Conservation (phyloP, 2,113 vertebrate species). For the Antechinus stuartii region DNA sequence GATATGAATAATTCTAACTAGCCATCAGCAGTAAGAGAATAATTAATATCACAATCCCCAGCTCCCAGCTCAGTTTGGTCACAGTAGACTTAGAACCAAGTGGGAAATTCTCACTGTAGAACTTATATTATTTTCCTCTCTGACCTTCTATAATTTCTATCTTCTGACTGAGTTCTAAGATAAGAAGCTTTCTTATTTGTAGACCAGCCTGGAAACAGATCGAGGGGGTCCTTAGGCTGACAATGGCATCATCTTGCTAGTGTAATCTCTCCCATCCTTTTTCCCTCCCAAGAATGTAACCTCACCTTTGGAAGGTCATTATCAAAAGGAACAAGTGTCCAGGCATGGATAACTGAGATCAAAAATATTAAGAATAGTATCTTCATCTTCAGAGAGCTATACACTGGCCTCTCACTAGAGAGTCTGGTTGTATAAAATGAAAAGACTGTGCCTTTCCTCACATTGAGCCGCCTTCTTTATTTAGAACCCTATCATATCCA, state of each 20-base stretch:
- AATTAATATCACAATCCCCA: neutral
- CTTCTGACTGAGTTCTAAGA: neutral
- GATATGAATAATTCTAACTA: neutral
- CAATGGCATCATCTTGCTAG: neutral
- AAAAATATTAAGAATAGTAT: neutral
- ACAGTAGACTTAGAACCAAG: neutral
- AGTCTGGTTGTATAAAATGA: neutral
- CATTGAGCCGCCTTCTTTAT: neutral
- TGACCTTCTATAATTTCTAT: neutral
- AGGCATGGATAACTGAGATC: neutral
- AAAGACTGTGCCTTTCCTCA: neutral
- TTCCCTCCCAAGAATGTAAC: neutral
- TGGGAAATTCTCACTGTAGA: neutral
- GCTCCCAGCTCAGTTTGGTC: neutral
- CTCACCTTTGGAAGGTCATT: neutral
- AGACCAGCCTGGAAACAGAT: neutral
- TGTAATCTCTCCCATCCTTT: neutral
- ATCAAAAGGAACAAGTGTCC: neutral
- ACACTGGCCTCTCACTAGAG: neutral
- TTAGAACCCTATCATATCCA: neutral
- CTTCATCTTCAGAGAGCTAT: neutral
- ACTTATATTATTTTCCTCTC: neutral
- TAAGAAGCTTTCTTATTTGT: neutral
- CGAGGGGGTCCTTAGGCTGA: neutral
- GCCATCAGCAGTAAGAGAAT: neutral